Base-by-base conservation (phyloP, 2,797 vertebrate genomes). In the Tenualosa ilisha region DNA sequence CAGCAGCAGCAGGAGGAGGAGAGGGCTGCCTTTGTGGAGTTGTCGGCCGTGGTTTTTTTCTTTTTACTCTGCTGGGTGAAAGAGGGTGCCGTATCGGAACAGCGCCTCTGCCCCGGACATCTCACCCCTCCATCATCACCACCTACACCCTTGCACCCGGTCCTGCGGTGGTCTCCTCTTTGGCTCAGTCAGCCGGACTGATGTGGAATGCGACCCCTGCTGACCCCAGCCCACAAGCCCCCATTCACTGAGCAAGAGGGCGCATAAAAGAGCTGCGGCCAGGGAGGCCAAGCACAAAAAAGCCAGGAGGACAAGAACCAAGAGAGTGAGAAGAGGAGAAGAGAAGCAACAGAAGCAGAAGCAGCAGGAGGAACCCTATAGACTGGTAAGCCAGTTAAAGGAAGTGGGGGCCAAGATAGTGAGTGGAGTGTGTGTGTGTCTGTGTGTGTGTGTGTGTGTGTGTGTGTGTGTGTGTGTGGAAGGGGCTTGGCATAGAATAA, bases 141-240 rank as follows among this genome's bases (percentile, higher is more conserved):
- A 7, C 72, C 37, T 3, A 0, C 72, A 79, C 37, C 15, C 40
- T 20, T 7, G 6, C 72, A 46, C 26, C 90, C 88, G 91, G 89
- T 88, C 90, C 63, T 87, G 88, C 88, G 37, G 51, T 88, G 83
- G 88, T 88, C 88, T 86, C 63, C 88, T 86, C 85, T 83, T 85
- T 87, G 92, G 94, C 90, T 91, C 92, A 91, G 86, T 79, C 5
- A 85, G 86, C 83, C 75, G 49, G 88, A 88, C 88, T 86, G 91
- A 93, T 94, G 92, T 94, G 94, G 93, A 96, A 94, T 95, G 91
- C 90, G 91, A 94, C 92, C 93, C 91, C 81, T n/a, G 84, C 89
- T 90, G 93, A 95, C 94, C 93, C 91, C 6, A 86, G 91, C 88
- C 91, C 82, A 85, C 84, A 83, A 93, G 90, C 72, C 90, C 88